Evolutionary conservation across 1,140 invertebrate species (phyloP).

Genomic region (Rhagoletis pomonella): DNA sequence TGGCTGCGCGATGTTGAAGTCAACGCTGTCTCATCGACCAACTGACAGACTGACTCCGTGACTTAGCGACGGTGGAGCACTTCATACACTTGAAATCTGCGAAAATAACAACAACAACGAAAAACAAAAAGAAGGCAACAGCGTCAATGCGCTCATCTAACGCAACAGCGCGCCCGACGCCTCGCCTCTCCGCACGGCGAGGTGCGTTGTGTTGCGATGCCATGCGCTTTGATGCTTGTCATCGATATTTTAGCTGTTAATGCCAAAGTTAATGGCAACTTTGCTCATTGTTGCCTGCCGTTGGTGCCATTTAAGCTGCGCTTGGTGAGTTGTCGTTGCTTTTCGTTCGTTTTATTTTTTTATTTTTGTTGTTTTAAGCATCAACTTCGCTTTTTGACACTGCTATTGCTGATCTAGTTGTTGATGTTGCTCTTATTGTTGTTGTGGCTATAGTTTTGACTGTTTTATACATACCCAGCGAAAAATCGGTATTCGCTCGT

Average conservation of each 20-base stretch:
- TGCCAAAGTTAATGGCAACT: slow-evolving; percentile 41
- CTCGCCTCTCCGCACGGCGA: not conserved
- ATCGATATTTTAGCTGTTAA: slow-evolving; percentile 50
- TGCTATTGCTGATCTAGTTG: not conserved
- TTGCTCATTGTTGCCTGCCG: slow-evolving; percentile 18
- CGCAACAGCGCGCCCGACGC: not conserved
- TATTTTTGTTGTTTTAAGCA: not conserved
- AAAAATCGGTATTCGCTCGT: no score
- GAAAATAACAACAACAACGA: not conserved
- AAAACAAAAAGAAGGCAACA: no score
- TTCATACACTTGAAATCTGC: not conserved
- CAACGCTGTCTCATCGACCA: not conserved
- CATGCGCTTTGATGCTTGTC: not conserved
- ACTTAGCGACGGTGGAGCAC: not conserved
- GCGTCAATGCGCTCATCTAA: not conserved
- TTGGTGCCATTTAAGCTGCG: slow-evolving; percentile 4
- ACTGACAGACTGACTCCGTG: not conserved
- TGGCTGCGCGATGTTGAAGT: not conserved
- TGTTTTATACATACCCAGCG: not conserved
- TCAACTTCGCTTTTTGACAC: not conserved
- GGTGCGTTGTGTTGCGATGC: not conserved
- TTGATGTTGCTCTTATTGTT: not conserved
- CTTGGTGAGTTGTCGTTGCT: not conserved
- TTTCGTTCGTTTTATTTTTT: not conserved
- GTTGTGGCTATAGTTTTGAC: not conserved